Evolutionary conservation across 2,797 vertebrate genomes (phyloP).

Genomic region (Lycodopsis pacificus): DNA sequence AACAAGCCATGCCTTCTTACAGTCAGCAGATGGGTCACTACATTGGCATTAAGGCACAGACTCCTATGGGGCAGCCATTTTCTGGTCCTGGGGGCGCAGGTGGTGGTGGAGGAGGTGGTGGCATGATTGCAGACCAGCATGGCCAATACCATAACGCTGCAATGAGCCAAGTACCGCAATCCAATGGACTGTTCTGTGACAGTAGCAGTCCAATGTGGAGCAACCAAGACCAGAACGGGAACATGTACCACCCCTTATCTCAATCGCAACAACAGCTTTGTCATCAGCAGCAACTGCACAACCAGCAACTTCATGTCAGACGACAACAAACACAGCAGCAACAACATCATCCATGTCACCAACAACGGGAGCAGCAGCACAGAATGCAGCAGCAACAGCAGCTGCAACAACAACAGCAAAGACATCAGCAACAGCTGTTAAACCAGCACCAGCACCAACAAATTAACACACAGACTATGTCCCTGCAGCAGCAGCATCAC

Average conservation of each 20-base stretch:
- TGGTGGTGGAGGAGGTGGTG: constrained; percentile 41
- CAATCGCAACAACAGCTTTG: constrained; percentile 89
- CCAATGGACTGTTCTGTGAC: constrained; percentile 94
- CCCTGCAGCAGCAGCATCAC: constrained; percentile 90
- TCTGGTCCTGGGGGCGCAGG: constrained; percentile 58
- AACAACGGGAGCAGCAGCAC: constrained; percentile 86
- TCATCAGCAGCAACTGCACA: constrained; percentile 84
- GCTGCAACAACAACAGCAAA: constrained; percentile 68
- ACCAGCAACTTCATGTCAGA: constrained; percentile 87
- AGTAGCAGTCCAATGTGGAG: constrained; percentile 97
- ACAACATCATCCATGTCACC: constrained; percentile 81
- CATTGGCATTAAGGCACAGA: constrained; percentile 89
- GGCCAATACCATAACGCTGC: constrained; percentile 90
- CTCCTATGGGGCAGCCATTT: constrained; percentile 80
- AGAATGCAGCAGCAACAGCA: constrained; percentile 66
- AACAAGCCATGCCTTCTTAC: constrained; percentile 88
- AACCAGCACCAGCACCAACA: constrained; percentile 86
- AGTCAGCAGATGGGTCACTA: constrained; percentile 91
- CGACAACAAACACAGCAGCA: constrained; percentile 85
- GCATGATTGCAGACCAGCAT: constrained; percentile 87
- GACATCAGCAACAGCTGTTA: constrained; percentile 77
- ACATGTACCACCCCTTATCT: constrained; percentile 89
- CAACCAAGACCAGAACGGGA: constrained; percentile 94
- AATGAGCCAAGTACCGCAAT: constrained; percentile 88
- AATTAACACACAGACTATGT: constrained; percentile 89